Base-by-base conservation (phyloP, 2,888 invertebrate genomes). In the Ornithoptera alexandrae region DNA sequence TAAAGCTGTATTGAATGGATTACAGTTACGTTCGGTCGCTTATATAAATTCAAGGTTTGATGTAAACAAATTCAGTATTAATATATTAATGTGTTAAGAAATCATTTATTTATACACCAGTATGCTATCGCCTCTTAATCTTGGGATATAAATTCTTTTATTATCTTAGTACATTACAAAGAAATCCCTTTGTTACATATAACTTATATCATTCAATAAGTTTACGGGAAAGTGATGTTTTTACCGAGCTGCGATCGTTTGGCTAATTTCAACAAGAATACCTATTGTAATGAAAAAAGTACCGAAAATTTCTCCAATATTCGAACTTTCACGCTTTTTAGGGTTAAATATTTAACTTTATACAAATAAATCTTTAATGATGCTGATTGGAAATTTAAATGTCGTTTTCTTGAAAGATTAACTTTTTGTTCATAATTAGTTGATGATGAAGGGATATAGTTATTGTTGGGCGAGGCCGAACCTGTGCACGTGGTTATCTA, bases 401-500 rank as follows among this genome's bases (percentile, higher is more conserved):
- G 83, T 88, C 84, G 86, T 84, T 81, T 87, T 85, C 82, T 10
- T 76, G 65, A 30, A 73, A 74, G 74, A 75, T 74, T 30, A 39
- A n/a, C 78, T 75, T 80, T 76, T 79, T 80, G 77, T 67, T 78
- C 79, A 74, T 77, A 75, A 74, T 84, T 85, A 81, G 79, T 85
- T 84, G 74, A 76, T 73, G 73, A 74, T 77, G 62, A 78, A 72
- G 75, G 20, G 53, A 66, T 62, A 78, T 81, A 83, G 79, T 76
- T 75, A 82, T 84, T 82, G 79, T 83, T 82, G 83, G 83, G 82
- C 86, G 84, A 86, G 82, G 85, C 83, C 86, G 81, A 83, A 81
- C 83, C 80, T 79, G 84, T 84, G 85, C 86, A 88, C 87, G 86
- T 84, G 88, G 87, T 89, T 89, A 86, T 84, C 83, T 90, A 91